These are phyloP conservation scores for Melieria picta DNA, from an alignment of 2,888 invertebrate species.

Conservation along the genomic window DNA sequence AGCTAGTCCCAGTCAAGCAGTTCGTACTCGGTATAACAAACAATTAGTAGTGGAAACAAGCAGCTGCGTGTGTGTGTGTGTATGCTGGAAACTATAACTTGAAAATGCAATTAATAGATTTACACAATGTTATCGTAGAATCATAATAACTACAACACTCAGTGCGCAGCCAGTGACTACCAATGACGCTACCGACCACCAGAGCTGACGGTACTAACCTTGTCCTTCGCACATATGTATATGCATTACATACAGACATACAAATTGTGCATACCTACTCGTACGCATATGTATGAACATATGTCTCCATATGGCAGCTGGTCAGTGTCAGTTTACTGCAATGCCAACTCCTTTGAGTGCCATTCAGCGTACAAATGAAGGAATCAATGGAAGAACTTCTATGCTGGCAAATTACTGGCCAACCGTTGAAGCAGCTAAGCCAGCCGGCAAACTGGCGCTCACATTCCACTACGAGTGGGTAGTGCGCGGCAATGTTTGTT, in stretches of 20 bases:
- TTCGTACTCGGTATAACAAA: too few relatives aligned
- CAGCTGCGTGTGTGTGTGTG: neutral
- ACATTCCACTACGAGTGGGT: too few relatives aligned
- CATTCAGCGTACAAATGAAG: neutral
- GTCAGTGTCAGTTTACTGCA: too few relatives aligned
- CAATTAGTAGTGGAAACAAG: too few relatives aligned
- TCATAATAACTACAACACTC: neutral
- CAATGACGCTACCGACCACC: constrained; percentile 1
- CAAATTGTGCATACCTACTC: too few relatives aligned
- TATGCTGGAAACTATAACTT: constrained; percentile 37
- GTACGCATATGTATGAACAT: too few relatives aligned
- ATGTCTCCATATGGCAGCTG: too few relatives aligned
- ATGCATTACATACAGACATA: too few relatives aligned
- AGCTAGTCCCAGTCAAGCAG: too few relatives aligned
- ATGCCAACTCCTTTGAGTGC: neutral
- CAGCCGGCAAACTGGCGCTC: too few relatives aligned
- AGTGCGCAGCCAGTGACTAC: neutral
- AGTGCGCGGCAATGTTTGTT: too few relatives aligned
- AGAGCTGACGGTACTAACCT: neutral
- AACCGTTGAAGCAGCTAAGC: neutral
- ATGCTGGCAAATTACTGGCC: neutral
- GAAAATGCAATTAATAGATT: constrained; percentile 42
- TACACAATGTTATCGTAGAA: constrained; percentile 37
- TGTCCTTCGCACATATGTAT: neutral
- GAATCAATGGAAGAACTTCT: neutral